Evolutionary conservation across 1,140 invertebrate species (phyloP).

Genomic region (Drosophila oshimai): DNA sequence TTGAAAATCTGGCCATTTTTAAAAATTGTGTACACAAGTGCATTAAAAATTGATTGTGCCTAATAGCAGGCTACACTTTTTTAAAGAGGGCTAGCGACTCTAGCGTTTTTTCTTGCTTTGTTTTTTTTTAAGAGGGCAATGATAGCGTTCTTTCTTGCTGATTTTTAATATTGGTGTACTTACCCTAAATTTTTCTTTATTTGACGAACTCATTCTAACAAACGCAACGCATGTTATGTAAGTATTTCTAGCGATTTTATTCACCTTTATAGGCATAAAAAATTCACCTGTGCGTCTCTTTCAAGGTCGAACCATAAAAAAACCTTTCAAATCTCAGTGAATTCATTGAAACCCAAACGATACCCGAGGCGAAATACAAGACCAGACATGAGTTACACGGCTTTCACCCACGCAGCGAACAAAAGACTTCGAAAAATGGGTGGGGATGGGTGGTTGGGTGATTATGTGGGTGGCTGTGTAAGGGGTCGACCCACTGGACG

Average conservation of each 20-base stretch:
- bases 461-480: no score
- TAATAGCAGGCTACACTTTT: no score
- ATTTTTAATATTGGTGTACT: no score
- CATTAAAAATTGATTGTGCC: no score
- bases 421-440: not conserved
- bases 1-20: no score
- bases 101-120: no score
- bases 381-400: slow-evolving; percentile 24
- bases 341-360: slow-evolving; percentile 2
- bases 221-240: not conserved
- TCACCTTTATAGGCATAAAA: not conserved
- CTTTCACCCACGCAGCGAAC: slow-evolving; percentile 12
- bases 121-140: no score
- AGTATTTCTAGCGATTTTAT: not conserved
- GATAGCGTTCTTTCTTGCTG: no score
- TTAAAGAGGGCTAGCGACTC: no score
- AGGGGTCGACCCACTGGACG: slow-evolving; percentile 34
- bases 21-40: no score
- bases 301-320: slow-evolving; percentile 13
- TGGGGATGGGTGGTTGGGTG: no score
- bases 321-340: not conserved
- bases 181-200: no score
- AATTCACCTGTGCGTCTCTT: slow-evolving; percentile 17
- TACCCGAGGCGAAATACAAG: slow-evolving; percentile 21
- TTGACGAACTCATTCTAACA: not conserved